phyloP scores from a whole-genome alignment of 1,140 invertebrate genomes.

The Ptiloglossa arizonensis region DNA sequence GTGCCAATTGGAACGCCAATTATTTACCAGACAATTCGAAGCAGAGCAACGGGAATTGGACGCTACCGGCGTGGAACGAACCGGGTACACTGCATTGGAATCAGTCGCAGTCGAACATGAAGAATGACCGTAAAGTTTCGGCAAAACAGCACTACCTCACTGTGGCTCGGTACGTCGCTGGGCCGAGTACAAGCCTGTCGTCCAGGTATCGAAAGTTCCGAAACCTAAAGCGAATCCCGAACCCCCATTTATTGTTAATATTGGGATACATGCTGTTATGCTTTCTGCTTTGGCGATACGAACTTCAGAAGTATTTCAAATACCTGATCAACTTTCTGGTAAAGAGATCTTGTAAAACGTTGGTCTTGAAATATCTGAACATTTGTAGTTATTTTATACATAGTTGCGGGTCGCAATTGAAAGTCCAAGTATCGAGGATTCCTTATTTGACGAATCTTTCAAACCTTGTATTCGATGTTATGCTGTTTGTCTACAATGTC shows the following conservation, averaged over 20 bases:
- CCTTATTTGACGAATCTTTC: neutral
- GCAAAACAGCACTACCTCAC: conserved; percentile 89
- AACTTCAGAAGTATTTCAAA: neutral
- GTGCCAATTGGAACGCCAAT: conserved; percentile 80
- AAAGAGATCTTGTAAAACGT: neutral
- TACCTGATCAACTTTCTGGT: neutral
- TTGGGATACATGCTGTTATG: conserved; percentile 16
- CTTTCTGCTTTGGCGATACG: neutral
- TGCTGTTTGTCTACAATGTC: neutral
- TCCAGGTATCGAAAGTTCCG: conserved; percentile 74
- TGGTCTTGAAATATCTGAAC: neutral
- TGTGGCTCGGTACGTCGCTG: conserved; percentile 88
- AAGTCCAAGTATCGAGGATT: neutral
- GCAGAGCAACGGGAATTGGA: conserved; percentile 73
- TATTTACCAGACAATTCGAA: conserved; percentile 76
- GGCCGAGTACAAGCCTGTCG: conserved; percentile 82
- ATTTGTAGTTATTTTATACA: neutral
- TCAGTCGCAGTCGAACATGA: conserved; percentile 66
- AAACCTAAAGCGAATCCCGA: conserved; percentile 49
- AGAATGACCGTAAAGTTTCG: conserved; percentile 80
- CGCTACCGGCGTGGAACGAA: conserved; percentile 76
- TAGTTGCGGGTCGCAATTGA: neutral
- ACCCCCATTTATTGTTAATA: conserved; percentile 16
- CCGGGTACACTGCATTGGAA: conserved; percentile 69
- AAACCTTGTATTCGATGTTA: neutral